These are phyloP conservation scores for Hydractinia echinata DNA, from an alignment of 30 jellyfish, hydroid and myxozoan species.

Conservation along the genomic window DNA sequence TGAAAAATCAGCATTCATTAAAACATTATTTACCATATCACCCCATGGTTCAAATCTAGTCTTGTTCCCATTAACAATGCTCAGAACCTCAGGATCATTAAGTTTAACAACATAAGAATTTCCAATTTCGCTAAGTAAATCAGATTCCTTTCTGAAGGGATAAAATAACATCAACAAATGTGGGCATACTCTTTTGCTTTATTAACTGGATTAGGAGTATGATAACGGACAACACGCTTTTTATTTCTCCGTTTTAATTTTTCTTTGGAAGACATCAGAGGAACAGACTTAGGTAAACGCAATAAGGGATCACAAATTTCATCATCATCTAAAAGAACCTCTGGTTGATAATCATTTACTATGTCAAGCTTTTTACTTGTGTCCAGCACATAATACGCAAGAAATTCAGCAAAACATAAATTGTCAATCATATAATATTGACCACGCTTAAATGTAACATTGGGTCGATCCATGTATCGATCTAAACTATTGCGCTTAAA, in stretches of 20 bases:
- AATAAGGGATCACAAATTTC: too few relatives aligned
- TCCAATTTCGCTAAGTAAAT: too few relatives aligned
- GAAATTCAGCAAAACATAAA: constrained; percentile 1
- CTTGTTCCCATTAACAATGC: background rate
- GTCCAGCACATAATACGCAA: constrained; percentile 4
- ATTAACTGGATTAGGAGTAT: background rate
- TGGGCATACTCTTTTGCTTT: too few relatives aligned
- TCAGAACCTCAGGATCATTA: background rate
- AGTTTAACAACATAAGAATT: background rate
- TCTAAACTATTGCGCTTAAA: too few relatives aligned
- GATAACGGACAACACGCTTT: constrained; percentile 7
- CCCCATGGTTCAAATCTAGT: constrained; percentile 6
- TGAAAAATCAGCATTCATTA: constrained; percentile 12
- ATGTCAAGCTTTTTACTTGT: constrained; percentile 2
- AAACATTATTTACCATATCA: background rate
- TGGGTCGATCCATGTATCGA: background rate
- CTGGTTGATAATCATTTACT: constrained; percentile 1
- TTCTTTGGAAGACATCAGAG: background rate
- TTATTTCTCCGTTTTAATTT: background rate
- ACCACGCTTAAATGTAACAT: background rate
- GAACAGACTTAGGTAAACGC: background rate
- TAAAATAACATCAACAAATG: too few relatives aligned
- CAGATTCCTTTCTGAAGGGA: too few relatives aligned
- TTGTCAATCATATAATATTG: constrained; percentile 1
- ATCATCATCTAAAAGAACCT: too few relatives aligned